Evolutionary conservation across 2,797 vertebrate genomes (phyloP).

Genomic region (Muscicapa striata): DNA sequence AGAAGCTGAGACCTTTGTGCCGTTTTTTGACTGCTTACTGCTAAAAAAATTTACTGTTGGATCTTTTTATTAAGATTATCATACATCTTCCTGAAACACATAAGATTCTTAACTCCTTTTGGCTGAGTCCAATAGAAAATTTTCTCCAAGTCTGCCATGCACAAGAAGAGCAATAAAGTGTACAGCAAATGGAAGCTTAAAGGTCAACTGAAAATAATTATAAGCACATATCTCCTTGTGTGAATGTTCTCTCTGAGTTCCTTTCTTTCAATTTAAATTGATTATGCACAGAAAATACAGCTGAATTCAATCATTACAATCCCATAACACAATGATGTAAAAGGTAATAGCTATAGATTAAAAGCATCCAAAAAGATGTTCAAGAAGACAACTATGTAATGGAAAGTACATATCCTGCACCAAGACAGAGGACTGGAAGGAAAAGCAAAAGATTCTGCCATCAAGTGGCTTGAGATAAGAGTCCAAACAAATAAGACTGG

Average conservation of each 20-base stretch:
- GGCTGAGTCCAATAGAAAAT: background rate
- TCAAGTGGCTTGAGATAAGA: background rate
- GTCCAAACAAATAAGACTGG: background rate
- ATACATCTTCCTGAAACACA: background rate
- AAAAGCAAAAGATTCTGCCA: background rate
- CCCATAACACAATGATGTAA: background rate
- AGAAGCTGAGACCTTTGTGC: background rate
- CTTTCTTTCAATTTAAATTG: background rate
- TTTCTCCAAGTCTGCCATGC: background rate
- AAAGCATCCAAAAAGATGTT: background rate
- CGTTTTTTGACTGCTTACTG: background rate
- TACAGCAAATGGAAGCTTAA: background rate
- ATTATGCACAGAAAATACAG: background rate
- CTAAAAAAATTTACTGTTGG: background rate
- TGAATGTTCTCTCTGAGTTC: background rate
- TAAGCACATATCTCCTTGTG: background rate
- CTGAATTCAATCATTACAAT: background rate
- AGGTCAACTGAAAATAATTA: conserved; percentile 2
- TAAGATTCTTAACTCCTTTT: background rate
- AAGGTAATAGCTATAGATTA: background rate
- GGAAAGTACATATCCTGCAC: background rate
- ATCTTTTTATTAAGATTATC: background rate
- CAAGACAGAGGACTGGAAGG: background rate
- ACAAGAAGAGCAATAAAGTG: background rate
- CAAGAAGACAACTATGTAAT: background rate